phyloP scores from a whole-genome alignment of 2,888 invertebrate genomes.

The Dynastes grantii region DNA sequence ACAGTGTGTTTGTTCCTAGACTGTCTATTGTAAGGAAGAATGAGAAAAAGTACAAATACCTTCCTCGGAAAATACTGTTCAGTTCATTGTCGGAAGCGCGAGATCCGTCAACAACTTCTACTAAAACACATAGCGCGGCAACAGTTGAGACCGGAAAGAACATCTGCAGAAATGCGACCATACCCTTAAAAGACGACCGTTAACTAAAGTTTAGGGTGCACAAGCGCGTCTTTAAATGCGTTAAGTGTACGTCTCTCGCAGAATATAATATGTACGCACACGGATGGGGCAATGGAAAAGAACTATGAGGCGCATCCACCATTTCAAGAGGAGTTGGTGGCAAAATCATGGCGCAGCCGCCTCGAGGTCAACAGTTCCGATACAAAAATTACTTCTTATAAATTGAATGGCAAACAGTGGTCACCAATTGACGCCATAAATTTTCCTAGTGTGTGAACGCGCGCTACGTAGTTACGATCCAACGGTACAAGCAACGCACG shows the following conservation, averaged over 20 bases:
- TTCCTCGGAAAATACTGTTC: constrained; percentile 70
- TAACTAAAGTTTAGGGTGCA: constrained; percentile 19
- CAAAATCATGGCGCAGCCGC: constrained; percentile 61
- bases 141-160: constrained; percentile 61
- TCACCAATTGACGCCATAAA: constrained; percentile 65
- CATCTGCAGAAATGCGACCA: constrained; percentile 57
- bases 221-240: constrained; percentile 21
- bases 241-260: not conserved
- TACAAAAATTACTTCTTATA: constrained; percentile 62
- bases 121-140: constrained; percentile 64
- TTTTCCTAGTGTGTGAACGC: constrained; percentile 58
- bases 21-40: too few relatives aligned
- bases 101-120: constrained; percentile 63
- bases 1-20: too few relatives aligned
- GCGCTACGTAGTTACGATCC: constrained; percentile 58
- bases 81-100: constrained; percentile 68
- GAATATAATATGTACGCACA: constrained; percentile 42
- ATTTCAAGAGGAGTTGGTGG: constrained; percentile 57
- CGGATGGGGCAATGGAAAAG: constrained; percentile 58
- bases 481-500: constrained; percentile 48
- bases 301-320: constrained; percentile 59
- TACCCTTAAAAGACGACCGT: constrained; percentile 23
- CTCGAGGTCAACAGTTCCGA: constrained; percentile 54
- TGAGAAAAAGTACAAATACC: constrained; percentile 62
- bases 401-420: constrained; percentile 66